Conservation (phyloP, 1,140 invertebrate genomes). For the Sitophilus oryzae region DNA sequence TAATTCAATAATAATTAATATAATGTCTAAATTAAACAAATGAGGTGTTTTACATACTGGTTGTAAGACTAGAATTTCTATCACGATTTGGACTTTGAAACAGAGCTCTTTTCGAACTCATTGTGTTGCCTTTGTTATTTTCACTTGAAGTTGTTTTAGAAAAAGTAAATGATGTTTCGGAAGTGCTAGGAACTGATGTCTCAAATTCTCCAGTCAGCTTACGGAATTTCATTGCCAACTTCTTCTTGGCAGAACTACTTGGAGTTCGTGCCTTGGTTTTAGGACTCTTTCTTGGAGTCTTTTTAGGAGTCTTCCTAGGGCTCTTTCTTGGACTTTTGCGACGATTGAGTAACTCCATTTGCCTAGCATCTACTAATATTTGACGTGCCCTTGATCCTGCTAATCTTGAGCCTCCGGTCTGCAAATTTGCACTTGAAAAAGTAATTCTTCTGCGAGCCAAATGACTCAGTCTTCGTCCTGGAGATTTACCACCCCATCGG, state of each 20-base stretch:
- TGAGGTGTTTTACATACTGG: slow-evolving; percentile 38
- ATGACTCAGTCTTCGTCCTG: slow-evolving; percentile 60
- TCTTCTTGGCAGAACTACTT: slow-evolving; percentile 48
- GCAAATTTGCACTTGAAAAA: slow-evolving; percentile 53
- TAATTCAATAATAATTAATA: slow-evolving; percentile 1
- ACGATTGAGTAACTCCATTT: slow-evolving; percentile 38
- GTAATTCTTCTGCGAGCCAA: slow-evolving; percentile 57
- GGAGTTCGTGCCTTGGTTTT: slow-evolving; percentile 37
- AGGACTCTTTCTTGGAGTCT: slow-evolving; percentile 40
- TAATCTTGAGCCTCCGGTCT: slow-evolving; percentile 25
- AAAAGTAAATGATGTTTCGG: slow-evolving; percentile 28
- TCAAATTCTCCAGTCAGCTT: slow-evolving; percentile 33
- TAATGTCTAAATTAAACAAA: background rate
- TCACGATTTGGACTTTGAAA: slow-evolving; percentile 56
- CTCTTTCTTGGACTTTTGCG: slow-evolving; percentile 48
- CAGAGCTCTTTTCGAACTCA: slow-evolving; percentile 32
- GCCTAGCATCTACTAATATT: slow-evolving; percentile 40
- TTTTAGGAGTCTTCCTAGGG: slow-evolving; percentile 45
- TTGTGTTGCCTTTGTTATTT: background rate
- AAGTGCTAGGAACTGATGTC: slow-evolving; percentile 15
- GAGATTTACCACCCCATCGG: slow-evolving; percentile 54
- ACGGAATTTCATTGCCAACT: slow-evolving; percentile 45
- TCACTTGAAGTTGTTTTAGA: too few species aligned
- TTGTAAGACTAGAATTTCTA: slow-evolving; percentile 30
- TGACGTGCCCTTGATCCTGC: slow-evolving; percentile 35